A percentile compares a stretch with the other conserved stretches of the same genome.
Conservation (phyloP, 2,888 invertebrate genomes). For the Caenorhabditis sp. region DNA sequence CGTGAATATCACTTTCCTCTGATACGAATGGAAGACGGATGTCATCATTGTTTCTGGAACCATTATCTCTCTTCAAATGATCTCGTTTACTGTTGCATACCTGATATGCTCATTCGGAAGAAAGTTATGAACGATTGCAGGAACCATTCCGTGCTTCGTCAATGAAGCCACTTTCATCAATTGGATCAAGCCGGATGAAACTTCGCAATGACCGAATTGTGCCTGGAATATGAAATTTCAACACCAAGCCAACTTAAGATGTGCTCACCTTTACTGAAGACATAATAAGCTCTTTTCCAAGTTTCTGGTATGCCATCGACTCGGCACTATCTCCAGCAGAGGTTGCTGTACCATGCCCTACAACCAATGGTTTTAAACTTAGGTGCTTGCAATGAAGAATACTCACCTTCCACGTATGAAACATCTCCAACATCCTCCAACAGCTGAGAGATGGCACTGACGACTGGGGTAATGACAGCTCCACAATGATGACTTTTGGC, state of each 20-base stretch:
- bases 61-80: not conserved
- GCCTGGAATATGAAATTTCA: conserved; percentile 22
- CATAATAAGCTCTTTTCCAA: conserved; percentile 58
- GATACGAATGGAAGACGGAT: conserved; percentile 65
- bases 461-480: conserved; percentile 71
- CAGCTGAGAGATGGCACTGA: conserved; percentile 63
- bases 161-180: conserved; percentile 63
- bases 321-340: conserved; percentile 64
- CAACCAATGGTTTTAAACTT: not conserved
- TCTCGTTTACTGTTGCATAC: not conserved
- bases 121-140: conserved; percentile 64
- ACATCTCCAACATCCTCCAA: conserved; percentile 63
- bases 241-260: not conserved
- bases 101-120: conserved; percentile 69
- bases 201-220: conserved; percentile 72
- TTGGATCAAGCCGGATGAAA: conserved; percentile 71
- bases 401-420: conserved; percentile 62
- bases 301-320: conserved; percentile 59
- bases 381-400: not conserved
- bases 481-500: conserved; percentile 66
- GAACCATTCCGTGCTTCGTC: conserved; percentile 53
- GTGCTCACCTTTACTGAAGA: conserved; percentile 66
- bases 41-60: conserved; percentile 53
- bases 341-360: conserved; percentile 68
- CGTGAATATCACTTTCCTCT: conserved; percentile 61